Base-by-base conservation (phyloP, 2,113 vertebrate species). In the Scalopus aquaticus region DNA sequence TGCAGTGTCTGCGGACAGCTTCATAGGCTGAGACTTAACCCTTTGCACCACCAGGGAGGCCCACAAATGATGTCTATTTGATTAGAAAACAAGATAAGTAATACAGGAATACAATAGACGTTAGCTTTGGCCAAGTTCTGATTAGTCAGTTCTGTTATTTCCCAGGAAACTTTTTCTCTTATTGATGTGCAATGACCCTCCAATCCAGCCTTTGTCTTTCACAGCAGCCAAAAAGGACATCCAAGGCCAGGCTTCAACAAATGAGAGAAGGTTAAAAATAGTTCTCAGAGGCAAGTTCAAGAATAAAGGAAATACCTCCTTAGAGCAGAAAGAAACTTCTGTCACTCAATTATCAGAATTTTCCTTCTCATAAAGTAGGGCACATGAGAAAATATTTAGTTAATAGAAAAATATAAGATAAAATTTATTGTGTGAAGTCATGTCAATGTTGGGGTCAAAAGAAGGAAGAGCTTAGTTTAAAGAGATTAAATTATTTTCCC, bases 371-470 rank as follows among this genome's bases (percentile, higher is more conserved):
- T 65, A 30, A 49, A 32, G 22, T 35, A 3, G 4, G 22, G 1
- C 3, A 73, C 1, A 65, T 79, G 3, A 78, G 10, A 60, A 91
- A 44, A 62, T 70, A 82, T 56, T 80, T 19, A 70, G 4, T 46
- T 93, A 73, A 65, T 15, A 42, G 37, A 56, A 78, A 70, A 62
- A 5, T 35, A 3, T 54, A 84, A 85, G 5, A 26, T 64, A 62
- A 11, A 81, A 1, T 37, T 90, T 60, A 30, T 20, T 62, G 26
- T 65, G 6, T n/a, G 54, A 19, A 39, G 13, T 16, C 60, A 64
- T 39, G 2, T 54, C 1, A 72, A 1, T 30, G 0, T 12, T 8
- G 7, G 20, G 9, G 28, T 5, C 3, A 42, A 12, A 42, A 35
- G 17, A 65, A 81, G 2, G n/a, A 32, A n/a, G 2, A 56, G 12